Conservation (phyloP, 1,140 invertebrate species). For the Danaus plexippus region DNA sequence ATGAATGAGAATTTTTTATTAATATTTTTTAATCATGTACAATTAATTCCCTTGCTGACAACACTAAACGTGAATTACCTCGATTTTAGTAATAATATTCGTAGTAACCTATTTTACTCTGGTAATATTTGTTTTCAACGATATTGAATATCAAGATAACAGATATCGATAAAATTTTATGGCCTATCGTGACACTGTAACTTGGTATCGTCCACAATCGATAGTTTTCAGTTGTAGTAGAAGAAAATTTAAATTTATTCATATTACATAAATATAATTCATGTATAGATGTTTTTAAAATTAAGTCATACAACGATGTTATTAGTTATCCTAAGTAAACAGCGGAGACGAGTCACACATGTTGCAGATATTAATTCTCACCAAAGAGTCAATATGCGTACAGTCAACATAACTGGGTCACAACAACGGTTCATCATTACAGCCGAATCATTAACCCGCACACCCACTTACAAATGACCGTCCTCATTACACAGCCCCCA, state of each 20-base stretch:
- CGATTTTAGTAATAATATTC: too few species aligned
- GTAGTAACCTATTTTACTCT: too few species aligned
- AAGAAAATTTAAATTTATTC: neutral
- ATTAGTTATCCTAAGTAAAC: too few species aligned
- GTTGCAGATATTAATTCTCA: slow-evolving; percentile 13
- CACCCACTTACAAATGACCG: slow-evolving; percentile 48
- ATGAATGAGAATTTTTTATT: neutral
- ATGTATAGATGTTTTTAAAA: too few species aligned
- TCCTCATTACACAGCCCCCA: slow-evolving; percentile 44
- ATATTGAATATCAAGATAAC: slow-evolving; percentile 33
- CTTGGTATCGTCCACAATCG: slow-evolving; percentile 15
- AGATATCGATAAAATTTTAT: slow-evolving; percentile 39
- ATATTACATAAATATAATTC: too few species aligned
- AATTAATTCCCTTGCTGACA: neutral
- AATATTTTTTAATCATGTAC: neutral
- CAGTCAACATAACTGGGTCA: slow-evolving; percentile 30
- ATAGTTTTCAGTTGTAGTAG: slow-evolving; percentile 11
- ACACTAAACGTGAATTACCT: too few species aligned
- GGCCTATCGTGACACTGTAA: slow-evolving; percentile 28
- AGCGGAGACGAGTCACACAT: too few species aligned
- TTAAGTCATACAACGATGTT: too few species aligned
- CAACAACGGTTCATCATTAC: slow-evolving; percentile 49
- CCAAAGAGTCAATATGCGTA: slow-evolving; percentile 10
- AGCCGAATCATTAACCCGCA: slow-evolving; percentile 48
- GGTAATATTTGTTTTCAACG: slow-evolving; percentile 3